Evolutionary conservation across 2,113 vertebrate species (phyloP).

Genomic region (Acanthochromis polyacanthus): DNA sequence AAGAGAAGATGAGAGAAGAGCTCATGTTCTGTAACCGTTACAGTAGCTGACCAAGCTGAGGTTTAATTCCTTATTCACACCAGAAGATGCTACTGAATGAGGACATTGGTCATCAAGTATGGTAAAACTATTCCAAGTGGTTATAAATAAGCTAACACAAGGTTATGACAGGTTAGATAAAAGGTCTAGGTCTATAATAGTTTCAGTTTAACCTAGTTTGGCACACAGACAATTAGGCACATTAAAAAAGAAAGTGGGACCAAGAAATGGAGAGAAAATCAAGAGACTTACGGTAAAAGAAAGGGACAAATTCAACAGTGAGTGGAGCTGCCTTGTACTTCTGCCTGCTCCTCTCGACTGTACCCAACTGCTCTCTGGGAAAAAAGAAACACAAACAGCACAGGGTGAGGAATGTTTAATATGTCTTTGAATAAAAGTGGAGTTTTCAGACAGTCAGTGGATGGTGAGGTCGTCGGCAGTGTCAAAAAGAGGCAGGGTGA

Average conservation of each 20-base stretch:
- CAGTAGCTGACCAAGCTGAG: background rate
- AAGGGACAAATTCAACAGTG: conserved; percentile 97
- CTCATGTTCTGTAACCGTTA: conserved; percentile 3
- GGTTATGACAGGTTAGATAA: too few species aligned
- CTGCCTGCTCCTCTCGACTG: conserved; percentile 95
- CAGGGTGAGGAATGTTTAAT: background rate
- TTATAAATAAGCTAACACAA: too few species aligned
- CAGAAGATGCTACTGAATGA: background rate
- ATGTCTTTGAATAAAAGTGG: background rate
- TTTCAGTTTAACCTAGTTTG: too few species aligned
- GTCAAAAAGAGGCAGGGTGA: too few species aligned
- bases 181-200: too few species aligned
- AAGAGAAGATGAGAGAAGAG: conserved; percentile 13
- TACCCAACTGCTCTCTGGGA: conserved; percentile 87
- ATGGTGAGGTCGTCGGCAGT: too few species aligned
- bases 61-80: conserved; percentile 17
- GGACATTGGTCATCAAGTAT: background rate
- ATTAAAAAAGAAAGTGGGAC: too few species aligned
- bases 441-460: too few species aligned
- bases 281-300: conserved; percentile 96
- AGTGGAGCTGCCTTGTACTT: conserved; percentile 97
- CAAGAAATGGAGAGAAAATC: too few species aligned
- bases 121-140: too few species aligned
- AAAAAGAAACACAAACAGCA: background rate
- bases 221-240: too few species aligned